Evolutionary conservation across 2,113 vertebrate species (phyloP), one percentile per base, ranked within the genome.

Genomic region (Fregetta grallaria): DNA sequence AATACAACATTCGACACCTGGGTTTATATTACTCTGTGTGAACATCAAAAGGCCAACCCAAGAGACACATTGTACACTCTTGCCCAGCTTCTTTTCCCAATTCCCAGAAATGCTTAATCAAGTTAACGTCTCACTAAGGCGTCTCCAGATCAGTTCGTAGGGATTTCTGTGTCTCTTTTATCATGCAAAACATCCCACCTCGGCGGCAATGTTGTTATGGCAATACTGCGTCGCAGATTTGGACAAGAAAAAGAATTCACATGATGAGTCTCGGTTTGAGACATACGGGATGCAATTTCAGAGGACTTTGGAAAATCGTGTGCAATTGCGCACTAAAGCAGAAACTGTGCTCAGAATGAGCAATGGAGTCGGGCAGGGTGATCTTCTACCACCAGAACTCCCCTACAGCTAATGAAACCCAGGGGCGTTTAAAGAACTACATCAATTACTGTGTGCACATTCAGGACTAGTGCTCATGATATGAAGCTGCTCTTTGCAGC

Each of bases 171-270:
- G 49, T 42, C 47, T 47, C 58, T 73, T 47, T 56, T 15, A 42
- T 38, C 40, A 50, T 30, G 44, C 30, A 79, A 49, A 61, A 66
- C 36, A 22, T 72, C 58, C 44, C 44, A 38, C 38, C 2, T 34
- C 44, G 42, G 13, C n/a, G 1, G 0, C 44, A 29, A 22, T 10
- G 53, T 52, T 75, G 34, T 68, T 85, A 89, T 21, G 47, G 65
- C 62, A 72, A 61, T 59, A 30, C 5, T 27, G 42, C 3, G 0
- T 5, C 0, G 0, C 6, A 38, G 27, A 45, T 16, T 55, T 50
- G 52, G 50, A 86, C 52, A 36, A 44, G 62, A 26, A 85, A 77
- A 82, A 72, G 36, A 71, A 83, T 16, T 70, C 44, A 21, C 3
- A 1, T 7, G 22, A 53, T 0, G 1, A 34, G 40, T 32, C 42